Base-by-base conservation (phyloP, 2,113 vertebrate genomes). In the Xyrauchen texanus region DNA sequence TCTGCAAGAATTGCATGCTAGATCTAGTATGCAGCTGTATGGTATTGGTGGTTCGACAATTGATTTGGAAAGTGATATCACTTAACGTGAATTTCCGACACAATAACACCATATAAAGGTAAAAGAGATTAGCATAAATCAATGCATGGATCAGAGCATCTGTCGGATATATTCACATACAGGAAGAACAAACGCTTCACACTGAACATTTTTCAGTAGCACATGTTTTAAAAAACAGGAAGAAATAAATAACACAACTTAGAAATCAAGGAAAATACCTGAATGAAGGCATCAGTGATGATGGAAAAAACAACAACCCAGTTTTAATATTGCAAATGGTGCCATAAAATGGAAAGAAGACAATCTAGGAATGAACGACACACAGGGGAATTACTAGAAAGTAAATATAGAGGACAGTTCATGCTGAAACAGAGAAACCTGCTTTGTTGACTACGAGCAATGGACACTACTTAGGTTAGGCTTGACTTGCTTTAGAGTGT, bases 1-100 rank as follows among this genome's bases (percentile, higher is more conserved):
- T 74, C 57, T 34, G 71, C 71, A 51, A 34, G 7, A 74, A 63
- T 52, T 13, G 11, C 58, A 63, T 74, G 58, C 58, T 49, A n/a
- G 0, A 46, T 42, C n/a, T 60, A 72, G 44, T 16, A 15, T n/a
- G n/a, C 44, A 7, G 55, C 13, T 47, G 70, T 15, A 58, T 46
- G 4, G 55, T 47, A 60, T 7, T 47, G 3, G 34, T 61, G n/a
- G 70, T 12, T 63, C n/a, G 15, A 13, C 15, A 63, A 63, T 5
- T 8, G 45, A 74, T 21, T 73, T 58, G 46, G 42, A 44, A 60
- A 60, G 55, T 46, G 45, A 62, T 46, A 58, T 34, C 21, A 34
- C 21, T 34, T 34, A 47, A 72, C 60, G 70, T 72, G 46, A 10
- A 42, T 51, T 47, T 34, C 45, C 12, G n/a, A 47, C 58, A 51